Base-by-base conservation (phyloP, 1,140 invertebrate species). In the Streblospio benedicti region DNA sequence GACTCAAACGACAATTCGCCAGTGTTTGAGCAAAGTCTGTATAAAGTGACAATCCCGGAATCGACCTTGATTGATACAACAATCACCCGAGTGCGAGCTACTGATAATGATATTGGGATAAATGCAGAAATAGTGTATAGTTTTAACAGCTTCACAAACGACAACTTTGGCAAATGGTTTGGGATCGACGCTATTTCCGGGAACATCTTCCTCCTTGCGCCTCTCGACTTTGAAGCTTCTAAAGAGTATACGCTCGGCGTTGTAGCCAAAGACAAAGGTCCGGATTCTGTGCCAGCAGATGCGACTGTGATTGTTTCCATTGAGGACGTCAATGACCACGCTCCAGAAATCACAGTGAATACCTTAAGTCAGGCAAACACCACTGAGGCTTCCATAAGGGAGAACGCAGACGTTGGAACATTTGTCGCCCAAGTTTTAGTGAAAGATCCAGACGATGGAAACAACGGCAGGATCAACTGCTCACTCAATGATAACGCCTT, bases 91-190 rank as follows among this genome's bases (percentile, higher is more conserved):
- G 55, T 62, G 25, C 20, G 28, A 27, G 60, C 60, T 0, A 33
- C 32, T 4, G 60, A 62, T 31, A 30, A 20, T 4, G 60, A 95
- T 72, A 82, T 85, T 41, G 90, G 86, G 0, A 70, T 82, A 0
- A 93, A 93, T 72, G 87, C 88, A 31, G 82, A 84, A 65, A 85
- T 94, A 28, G 76, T 82, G 12, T 95, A 93, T 72, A 83, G 81
- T 41, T 76, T 95, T 0, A 83, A 83, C 38, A 90, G 90, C 16
- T 47, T 52, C 30, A 58, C 55, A 20, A 5, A 27, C 4, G 23
- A 59, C 16, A 18, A 51, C 6, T 59, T 51, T 27, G 33, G 33
- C 25, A 25, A 35, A 14, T 9, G 50, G 18, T 59, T 59, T 18
- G 45, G 43, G 23, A 59, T 59, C 32, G 33, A 52, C n/a, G 2